phyloP scores from a whole-genome alignment of 2,888 invertebrate species.

The Eupithecia tripunctaria region DNA sequence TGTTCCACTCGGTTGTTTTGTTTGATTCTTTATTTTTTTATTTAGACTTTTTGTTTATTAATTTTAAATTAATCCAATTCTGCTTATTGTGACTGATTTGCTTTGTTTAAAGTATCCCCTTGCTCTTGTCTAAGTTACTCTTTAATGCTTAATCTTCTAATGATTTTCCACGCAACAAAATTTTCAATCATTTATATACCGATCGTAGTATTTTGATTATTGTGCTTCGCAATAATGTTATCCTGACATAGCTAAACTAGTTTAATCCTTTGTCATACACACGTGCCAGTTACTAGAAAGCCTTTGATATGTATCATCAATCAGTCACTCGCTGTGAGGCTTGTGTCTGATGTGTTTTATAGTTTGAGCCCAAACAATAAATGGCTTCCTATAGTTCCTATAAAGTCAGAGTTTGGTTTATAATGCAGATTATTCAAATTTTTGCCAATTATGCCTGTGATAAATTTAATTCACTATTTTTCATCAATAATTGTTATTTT shows the following conservation, averaged over 20 bases:
- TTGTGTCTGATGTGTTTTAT: slow-evolving; percentile 14
- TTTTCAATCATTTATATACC: background rate
- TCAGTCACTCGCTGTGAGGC: slow-evolving; percentile 23
- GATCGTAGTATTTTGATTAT: slow-evolving; percentile 1
- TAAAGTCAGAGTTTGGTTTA: background rate
- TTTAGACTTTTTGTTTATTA: background rate
- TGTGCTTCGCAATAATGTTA: slow-evolving; percentile 4
- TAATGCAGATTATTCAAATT: background rate
- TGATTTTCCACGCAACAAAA: background rate
- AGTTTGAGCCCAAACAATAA: background rate
- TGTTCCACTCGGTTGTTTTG: background rate
- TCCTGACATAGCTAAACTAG: slow-evolving; percentile 19
- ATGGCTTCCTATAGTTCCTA: background rate
- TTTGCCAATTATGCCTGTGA: too few species aligned
- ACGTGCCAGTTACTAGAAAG: slow-evolving; percentile 24
- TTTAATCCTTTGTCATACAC: slow-evolving; percentile 24
- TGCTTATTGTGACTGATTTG: background rate
- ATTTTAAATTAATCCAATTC: too few species aligned
- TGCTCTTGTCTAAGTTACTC: background rate
- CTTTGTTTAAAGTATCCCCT: background rate
- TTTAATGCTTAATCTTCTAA: background rate
- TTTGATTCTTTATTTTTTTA: background rate
- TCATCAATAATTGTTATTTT: too few species aligned
- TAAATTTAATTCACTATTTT: too few species aligned
- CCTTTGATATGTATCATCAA: slow-evolving; percentile 33